Conservation (phyloP, 2,888 invertebrate genomes). For the Podotricha telesiphe region DNA sequence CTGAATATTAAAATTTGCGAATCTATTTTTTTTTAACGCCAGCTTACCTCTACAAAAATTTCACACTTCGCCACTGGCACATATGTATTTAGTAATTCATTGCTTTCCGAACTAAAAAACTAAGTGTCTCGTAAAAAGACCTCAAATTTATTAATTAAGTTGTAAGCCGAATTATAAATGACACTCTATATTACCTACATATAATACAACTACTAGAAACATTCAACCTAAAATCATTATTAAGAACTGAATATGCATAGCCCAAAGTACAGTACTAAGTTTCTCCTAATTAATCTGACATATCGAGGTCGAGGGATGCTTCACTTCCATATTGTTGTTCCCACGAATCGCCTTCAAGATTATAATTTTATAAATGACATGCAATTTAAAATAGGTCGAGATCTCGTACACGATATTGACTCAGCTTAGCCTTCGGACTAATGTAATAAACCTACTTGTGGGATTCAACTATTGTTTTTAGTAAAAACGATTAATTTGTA, state of each 20-base stretch:
- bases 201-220: too few species aligned
- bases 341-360: slow-evolving; percentile 39
- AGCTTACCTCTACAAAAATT: too few species aligned
- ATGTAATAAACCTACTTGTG: slow-evolving; percentile 24
- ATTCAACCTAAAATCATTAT: neutral
- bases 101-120: too few species aligned
- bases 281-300: slow-evolving; percentile 17
- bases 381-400: slow-evolving; percentile 35
- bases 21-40: too few species aligned
- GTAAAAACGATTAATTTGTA: neutral
- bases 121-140: too few species aligned
- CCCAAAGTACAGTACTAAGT: slow-evolving; percentile 3
- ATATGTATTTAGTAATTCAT: too few species aligned
- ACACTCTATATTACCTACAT: too few species aligned
- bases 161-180: too few species aligned
- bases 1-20: too few species aligned
- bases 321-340: slow-evolving; percentile 33
- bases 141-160: too few species aligned
- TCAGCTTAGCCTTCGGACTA: slow-evolving; percentile 31
- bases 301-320: slow-evolving; percentile 32
- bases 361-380: slow-evolving; percentile 34
- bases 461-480: slow-evolving; percentile 14
- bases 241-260: neutral
- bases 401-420: slow-evolving; percentile 30
- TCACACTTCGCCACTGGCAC: too few species aligned